Percentiles rank a stretch among this genome's conserved stretches.
phyloP scores from a whole-genome alignment of 1,140 invertebrate genomes.

The Drosophila leontia region DNA sequence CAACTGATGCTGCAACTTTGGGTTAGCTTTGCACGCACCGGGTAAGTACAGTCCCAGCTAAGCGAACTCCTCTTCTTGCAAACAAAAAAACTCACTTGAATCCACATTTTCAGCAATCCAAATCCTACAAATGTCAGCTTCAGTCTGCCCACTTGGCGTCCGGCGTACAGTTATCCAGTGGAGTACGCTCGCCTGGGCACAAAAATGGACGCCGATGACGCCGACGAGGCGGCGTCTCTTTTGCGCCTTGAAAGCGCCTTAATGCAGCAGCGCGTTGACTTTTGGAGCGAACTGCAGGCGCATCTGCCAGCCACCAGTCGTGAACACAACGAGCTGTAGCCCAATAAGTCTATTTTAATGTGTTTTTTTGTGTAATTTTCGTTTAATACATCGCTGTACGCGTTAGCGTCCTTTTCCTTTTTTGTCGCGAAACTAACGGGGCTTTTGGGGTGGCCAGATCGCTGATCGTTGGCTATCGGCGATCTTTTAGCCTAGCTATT shows the following conservation, averaged over 20 bases:
- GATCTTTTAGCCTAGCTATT: neutral
- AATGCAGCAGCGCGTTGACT: slow-evolving; percentile 69
- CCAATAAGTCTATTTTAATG: slow-evolving; percentile 43
- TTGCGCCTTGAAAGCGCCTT: slow-evolving; percentile 59
- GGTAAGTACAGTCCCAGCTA: slow-evolving; percentile 84
- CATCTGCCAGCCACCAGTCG: slow-evolving; percentile 63
- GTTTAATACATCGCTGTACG: slow-evolving; percentile 1
- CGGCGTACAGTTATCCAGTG: slow-evolving; percentile 82
- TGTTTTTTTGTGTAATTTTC: neutral
- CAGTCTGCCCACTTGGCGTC: slow-evolving; percentile 84
- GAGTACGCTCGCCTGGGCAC: slow-evolving; percentile 85
- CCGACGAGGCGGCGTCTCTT: slow-evolving; percentile 15
- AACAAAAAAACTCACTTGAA: neutral
- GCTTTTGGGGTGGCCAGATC: slow-evolving; percentile 1
- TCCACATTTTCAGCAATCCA: slow-evolving; percentile 84
- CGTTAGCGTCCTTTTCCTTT: neutral
- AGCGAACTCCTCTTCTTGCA: neutral
- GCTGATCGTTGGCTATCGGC: neutral
- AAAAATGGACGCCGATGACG: slow-evolving; percentile 51
- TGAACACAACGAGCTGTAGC: slow-evolving; percentile 30
- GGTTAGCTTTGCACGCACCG: slow-evolving; percentile 89
- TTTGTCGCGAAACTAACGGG: slow-evolving; percentile 22
- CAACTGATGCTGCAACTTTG: slow-evolving; percentile 88
- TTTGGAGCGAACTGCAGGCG: slow-evolving; percentile 66
- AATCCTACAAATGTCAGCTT: slow-evolving; percentile 81